Evolutionary conservation across 2,888 invertebrate species (phyloP).

Genomic region (Dryococelus australis): DNA sequence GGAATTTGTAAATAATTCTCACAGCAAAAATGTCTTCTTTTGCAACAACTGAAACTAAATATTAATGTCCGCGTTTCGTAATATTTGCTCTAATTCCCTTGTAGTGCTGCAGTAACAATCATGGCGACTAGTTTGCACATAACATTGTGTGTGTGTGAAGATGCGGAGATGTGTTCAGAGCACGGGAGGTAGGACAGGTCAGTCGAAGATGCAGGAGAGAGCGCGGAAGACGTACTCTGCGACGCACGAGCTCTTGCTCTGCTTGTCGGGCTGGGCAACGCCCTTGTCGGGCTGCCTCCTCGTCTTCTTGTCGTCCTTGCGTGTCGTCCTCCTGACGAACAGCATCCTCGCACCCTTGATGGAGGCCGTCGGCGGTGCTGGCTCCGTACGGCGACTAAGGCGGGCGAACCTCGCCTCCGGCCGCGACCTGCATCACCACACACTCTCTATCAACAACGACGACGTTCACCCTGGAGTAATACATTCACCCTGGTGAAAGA

Average conservation of each 20-base stretch:
- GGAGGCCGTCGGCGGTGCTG: constrained; percentile 55
- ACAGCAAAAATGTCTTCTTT: no score
- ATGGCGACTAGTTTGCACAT: no score
- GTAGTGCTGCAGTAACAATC: no score
- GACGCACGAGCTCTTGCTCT: constrained; percentile 62
- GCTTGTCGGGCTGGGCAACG: constrained; percentile 52
- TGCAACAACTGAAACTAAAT: no score
- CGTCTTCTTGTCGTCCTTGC: constrained; percentile 46
- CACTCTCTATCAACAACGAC: no score
- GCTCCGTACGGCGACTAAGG: constrained; percentile 47
- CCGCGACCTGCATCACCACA: background rate
- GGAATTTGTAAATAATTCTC: no score
- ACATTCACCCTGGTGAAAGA: no score
- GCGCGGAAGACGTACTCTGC: constrained; percentile 63
- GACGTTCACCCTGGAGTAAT: background rate
- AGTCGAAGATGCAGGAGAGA: constrained; percentile 65
- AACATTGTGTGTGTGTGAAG: no score
- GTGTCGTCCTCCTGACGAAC: constrained; percentile 57
- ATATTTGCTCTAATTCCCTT: no score
- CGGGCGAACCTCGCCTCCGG: constrained; percentile 60
- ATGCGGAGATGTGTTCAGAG: no score
- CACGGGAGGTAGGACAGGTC: no score
- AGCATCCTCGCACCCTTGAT: constrained; percentile 52
- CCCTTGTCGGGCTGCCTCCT: constrained; percentile 46
- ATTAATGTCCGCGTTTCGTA: no score